A percentile compares a stretch with the other conserved stretches of the same genome.
Evolutionary conservation across 2,888 invertebrate genomes (phyloP).

Genomic region (Drosophila birchii): DNA sequence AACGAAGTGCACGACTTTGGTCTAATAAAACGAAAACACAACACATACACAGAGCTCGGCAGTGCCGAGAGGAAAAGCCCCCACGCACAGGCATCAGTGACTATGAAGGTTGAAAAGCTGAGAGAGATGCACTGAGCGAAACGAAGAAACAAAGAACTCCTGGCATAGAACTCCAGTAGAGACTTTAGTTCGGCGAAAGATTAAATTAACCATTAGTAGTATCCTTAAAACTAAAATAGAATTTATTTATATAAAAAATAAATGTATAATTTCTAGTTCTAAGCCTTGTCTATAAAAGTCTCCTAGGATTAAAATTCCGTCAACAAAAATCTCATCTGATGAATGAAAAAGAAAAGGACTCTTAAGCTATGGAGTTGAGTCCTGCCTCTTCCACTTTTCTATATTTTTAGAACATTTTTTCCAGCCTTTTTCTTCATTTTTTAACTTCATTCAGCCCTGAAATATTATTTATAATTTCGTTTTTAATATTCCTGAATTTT

Average conservation of each 20-base stretch:
- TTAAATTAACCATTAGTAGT: fast-evolving
- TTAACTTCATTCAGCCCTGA: no score
- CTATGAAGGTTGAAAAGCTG: slow-evolving; percentile 62
- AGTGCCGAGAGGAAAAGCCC: slow-evolving; percentile 58
- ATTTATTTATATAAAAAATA: background rate
- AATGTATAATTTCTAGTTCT: background rate
- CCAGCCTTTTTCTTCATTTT: background rate
- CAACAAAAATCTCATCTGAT: no score
- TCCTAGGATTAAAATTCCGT: no score
- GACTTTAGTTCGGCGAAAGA: background rate
- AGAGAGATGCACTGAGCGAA: slow-evolving; percentile 12
- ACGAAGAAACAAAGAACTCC: slow-evolving; percentile 1
- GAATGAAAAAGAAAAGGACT: no score
- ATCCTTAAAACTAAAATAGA: background rate
- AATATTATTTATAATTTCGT: no score
- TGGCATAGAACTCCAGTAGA: background rate
- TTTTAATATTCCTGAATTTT: background rate
- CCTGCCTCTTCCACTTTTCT: no score
- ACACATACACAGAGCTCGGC: slow-evolving; percentile 34
- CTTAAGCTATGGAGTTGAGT: no score
- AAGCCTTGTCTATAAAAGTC: background rate
- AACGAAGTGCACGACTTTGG: slow-evolving; percentile 78
- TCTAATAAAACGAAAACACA: slow-evolving; percentile 66
- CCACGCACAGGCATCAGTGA: slow-evolving; percentile 65
- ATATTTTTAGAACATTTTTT: no score